Evolutionary conservation across 1,140 invertebrate genomes (phyloP), one percentile per base, ranked within the genome.

Genomic region (Physella acuta): DNA sequence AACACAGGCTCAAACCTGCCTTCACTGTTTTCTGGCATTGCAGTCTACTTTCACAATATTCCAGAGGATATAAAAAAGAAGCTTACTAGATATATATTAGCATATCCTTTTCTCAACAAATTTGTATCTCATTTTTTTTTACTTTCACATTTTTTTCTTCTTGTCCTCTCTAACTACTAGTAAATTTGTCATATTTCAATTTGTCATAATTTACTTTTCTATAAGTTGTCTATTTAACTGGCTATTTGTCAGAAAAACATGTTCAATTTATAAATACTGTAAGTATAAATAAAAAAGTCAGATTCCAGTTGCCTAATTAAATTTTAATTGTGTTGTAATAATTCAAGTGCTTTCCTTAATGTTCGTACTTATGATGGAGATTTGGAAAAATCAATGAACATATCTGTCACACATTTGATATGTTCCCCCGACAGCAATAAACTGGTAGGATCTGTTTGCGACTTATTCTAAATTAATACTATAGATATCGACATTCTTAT

Each of bases 51-150:
- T 53, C 74, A 81, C 30, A 71, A 77, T 11, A 67, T 81, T 11
- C 49, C 71, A 26, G 53, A 64, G 11, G 75, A 79, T 26, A 59
- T 75, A 14, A 59, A 72, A 37, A 82, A 76, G 39, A 75, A 66
- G 24, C 75, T 78, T 55, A 81, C 70, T 60, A 69, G 81, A 75
- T 78, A 77, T 52, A 71, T 83, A 34, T 70, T 83, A 31, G 78
- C 82, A 81, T 81, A 82, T 83, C 80, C 80, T 83, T 81, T 75
- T 31, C n/a, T n/a, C n/a, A n/a, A n/a, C n/a, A 14, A 49, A 14
- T n/a, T 49, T 49, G 44, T 49, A 14, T n/a, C 44, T n/a, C n/a
- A 60, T 34, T 14, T 30, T 60, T 60, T 60, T 30, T 31, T 31
- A 34, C 8, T 30, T 60, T 60, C 8, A 16, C 26, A 17, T 56